Evolutionary conservation across 2,888 invertebrate genomes (phyloP).

Genomic region (Synanthedon vespiformis): DNA sequence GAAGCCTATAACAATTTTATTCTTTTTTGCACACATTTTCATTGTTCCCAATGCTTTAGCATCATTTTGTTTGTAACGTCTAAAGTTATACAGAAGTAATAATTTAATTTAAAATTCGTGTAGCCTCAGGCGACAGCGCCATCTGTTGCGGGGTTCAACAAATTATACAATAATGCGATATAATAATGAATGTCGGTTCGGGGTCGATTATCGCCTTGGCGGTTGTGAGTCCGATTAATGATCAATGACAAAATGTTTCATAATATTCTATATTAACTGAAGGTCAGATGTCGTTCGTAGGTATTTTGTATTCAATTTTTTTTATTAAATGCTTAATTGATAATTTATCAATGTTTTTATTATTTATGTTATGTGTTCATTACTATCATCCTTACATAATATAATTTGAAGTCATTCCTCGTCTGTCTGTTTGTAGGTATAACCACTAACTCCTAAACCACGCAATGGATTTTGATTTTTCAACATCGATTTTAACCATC

Average conservation of each 20-base stretch:
- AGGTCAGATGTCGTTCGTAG: conserved; percentile 13
- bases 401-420: too few relatives aligned
- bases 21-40: neutral
- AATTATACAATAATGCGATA: conserved; percentile 17
- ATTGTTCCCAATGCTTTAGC: neutral
- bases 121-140: conserved; percentile 40
- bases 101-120: conserved; percentile 45
- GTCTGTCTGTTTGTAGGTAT: too few relatives aligned
- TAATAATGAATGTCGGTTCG: conserved; percentile 30
- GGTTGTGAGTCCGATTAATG: conserved; percentile 27
- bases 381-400: too few relatives aligned
- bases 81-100: conserved; percentile 14
- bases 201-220: conserved; percentile 23
- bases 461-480: too few relatives aligned
- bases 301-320: too few relatives aligned
- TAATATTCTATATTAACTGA: conserved; percentile 20
- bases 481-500: too few relatives aligned
- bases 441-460: too few relatives aligned
- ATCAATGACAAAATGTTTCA: conserved; percentile 23
- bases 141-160: conserved; percentile 38
- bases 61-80: neutral
- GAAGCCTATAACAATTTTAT: neutral
- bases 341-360: too few relatives aligned
- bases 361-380: too few relatives aligned
- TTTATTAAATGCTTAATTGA: too few relatives aligned